Conservation (phyloP, 1,140 invertebrate genomes). For the Leguminivora glycinivorella region DNA sequence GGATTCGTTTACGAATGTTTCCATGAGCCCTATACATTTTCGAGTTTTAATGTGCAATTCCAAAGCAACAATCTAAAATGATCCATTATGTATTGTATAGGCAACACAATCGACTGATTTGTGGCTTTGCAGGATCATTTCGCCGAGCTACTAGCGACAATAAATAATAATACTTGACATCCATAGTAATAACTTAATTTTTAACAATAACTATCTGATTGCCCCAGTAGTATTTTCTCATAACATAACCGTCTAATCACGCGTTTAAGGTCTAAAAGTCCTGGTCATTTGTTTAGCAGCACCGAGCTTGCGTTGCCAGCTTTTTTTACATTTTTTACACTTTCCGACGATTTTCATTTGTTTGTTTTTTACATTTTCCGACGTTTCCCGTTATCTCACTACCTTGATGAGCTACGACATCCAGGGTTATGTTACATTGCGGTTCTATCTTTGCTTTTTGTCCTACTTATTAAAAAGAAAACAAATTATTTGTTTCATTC, state of each 20-base stretch:
- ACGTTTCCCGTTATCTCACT: neutral
- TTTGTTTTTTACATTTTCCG: no score
- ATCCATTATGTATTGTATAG: neutral
- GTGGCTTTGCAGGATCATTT: neutral
- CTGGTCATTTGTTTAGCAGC: neutral
- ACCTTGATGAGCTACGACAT: neutral
- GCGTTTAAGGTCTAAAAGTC: neutral
- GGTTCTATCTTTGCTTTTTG: neutral
- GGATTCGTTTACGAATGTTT: neutral
- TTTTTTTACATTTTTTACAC: no score
- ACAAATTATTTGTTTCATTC: neutral
- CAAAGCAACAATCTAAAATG: neutral
- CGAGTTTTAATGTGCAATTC: neutral
- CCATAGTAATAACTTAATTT: constrained; percentile 16
- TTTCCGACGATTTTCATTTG: no score
- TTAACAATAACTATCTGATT: constrained; percentile 11
- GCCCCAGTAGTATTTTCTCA: constrained; percentile 5
- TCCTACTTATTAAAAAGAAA: neutral
- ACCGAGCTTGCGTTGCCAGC: neutral
- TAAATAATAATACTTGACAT: constrained; percentile 21
- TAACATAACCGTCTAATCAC: neutral
- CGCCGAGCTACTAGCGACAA: neutral
- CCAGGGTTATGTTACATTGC: neutral
- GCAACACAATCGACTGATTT: neutral
- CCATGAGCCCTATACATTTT: neutral